phyloP scores from a whole-genome alignment of 2,888 invertebrate genomes.

The Lithophane leautieri region DNA sequence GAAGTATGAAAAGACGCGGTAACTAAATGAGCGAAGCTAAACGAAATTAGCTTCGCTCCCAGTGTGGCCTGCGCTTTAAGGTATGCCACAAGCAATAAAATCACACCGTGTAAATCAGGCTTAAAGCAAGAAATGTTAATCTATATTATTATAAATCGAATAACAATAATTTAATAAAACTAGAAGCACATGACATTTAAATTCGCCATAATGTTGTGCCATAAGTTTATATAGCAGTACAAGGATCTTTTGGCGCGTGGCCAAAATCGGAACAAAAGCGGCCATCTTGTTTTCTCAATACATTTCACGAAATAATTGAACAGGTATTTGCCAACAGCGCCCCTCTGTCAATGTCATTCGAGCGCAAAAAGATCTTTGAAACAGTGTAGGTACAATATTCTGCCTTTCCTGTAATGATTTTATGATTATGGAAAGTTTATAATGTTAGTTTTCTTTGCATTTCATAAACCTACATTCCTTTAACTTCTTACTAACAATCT shows the following conservation, averaged over 20 bases:
- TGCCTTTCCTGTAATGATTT: neutral
- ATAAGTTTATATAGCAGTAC: neutral
- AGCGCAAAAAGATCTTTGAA: neutral
- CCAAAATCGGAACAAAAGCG: neutral
- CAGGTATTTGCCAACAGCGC: neutral
- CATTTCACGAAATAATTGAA: neutral
- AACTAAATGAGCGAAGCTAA: too few relatives aligned
- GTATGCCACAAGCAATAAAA: neutral
- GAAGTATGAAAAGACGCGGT: too few relatives aligned
- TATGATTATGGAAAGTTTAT: neutral
- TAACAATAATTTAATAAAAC: neutral
- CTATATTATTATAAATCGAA: neutral
- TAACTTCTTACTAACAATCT: neutral
- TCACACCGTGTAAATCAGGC: neutral
- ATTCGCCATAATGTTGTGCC: slow-evolving; percentile 28
- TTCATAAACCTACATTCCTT: slow-evolving; percentile 43
- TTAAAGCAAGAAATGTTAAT: neutral
- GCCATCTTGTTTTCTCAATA: neutral
- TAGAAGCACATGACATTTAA: neutral
- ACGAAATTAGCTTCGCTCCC: too few relatives aligned
- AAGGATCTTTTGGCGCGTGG: neutral
- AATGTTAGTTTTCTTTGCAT: neutral
- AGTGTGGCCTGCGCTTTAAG: too few relatives aligned
- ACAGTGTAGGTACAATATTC: slow-evolving; percentile 14
- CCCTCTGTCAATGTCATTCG: neutral